Base-by-base conservation (phyloP, 2,797 vertebrate genomes). In the Macropus fuliginosus region DNA sequence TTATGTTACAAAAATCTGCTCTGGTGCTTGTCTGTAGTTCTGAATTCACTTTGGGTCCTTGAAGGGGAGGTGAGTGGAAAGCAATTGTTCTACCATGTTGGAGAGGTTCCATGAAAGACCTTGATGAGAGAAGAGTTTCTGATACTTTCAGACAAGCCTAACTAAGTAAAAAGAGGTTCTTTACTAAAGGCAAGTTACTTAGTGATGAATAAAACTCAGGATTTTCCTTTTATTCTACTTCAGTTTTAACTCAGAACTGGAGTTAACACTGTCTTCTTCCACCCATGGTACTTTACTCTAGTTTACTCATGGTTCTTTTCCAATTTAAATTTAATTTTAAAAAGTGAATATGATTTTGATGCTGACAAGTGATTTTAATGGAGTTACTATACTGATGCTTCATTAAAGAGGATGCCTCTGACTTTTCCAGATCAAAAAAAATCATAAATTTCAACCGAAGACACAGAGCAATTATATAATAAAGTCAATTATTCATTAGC, bases 391-490 rank as follows among this genome's bases (percentile, higher is more conserved):
- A 94, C 3, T 57, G 10, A 93, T 40, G 55, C 16, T 11, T 24
- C 9, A 24, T 50, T 50, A 50, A 87, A 10, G 40, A 50, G 21
- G 24, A 27, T 50, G 40, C 40, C 8, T 87, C 9, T 50, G 40
- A 87, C 74, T 87, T 87, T 40, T 87, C 24, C 55, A 59, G 40
- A 46, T 57, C 31, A 59, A 66, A 96, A 97, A 40, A 50, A 92
- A 81, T 31, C 52, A 54, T 16, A 27, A 4, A 91, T 55, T 54
- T 95, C 55, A 55, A 66, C 81, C 1, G 46, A 94, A 92, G 92
- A 50, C 29, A 40, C 31, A 90, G 3, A 90, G 54, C 95, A 29
- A 40, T 74, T 59, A 29, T 89, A 9, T 54, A n/a, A n/a, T n/a
- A 9, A 66, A 90, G 31, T 31, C 92, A 94, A 5, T 0, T 0